These are phyloP conservation scores for Pangasius djambal DNA, from an alignment of 2,797 vertebrate genomes.

Conservation along the genomic window DNA sequence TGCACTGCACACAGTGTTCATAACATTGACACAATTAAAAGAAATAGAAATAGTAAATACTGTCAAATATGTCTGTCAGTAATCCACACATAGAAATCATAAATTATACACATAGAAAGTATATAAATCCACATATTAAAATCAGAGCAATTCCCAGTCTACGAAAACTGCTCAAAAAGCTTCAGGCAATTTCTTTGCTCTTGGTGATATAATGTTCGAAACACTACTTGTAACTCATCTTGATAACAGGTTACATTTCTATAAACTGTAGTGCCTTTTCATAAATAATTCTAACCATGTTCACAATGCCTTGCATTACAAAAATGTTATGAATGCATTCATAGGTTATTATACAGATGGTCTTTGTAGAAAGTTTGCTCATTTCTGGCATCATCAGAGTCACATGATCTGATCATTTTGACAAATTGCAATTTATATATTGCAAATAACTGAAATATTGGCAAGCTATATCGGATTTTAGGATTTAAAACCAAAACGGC, in stretches of 20 bases:
- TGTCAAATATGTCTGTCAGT: not conserved
- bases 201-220: not conserved
- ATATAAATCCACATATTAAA: not conserved
- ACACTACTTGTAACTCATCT: not conserved
- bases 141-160: not conserved
- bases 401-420: not conserved
- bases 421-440: not conserved
- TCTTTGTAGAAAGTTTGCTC: not conserved
- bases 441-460: not conserved
- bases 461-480: not conserved
- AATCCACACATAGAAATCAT: not conserved
- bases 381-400: not conserved
- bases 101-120: not conserved
- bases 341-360: not conserved
- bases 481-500: no score
- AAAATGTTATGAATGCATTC: not conserved
- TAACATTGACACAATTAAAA: not conserved
- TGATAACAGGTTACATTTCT: not conserved
- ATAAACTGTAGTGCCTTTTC: not conserved
- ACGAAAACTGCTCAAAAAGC: not conserved
- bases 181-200: not conserved
- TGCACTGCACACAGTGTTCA: not conserved
- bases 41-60: not conserved
- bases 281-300: not conserved
- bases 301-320: not conserved